These are phyloP conservation scores for Antheraea assamensis DNA, from an alignment of 2,888 invertebrate species.

Conservation along the genomic window DNA sequence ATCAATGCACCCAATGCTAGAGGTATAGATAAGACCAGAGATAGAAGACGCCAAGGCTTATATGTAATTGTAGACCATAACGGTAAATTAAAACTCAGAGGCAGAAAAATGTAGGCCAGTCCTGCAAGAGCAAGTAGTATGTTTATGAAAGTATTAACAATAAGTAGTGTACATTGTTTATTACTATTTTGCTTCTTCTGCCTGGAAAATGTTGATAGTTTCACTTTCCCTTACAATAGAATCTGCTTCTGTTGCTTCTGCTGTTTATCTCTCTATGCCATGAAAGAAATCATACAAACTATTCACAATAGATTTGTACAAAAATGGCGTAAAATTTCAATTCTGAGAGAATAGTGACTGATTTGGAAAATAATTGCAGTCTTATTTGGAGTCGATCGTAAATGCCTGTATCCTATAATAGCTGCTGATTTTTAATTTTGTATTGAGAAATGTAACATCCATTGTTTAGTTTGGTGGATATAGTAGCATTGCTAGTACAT, in stretches of 20 bases:
- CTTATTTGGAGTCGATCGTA: no score
- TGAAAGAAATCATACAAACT: background rate
- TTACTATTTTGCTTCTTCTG: background rate
- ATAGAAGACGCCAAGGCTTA: constrained; percentile 87
- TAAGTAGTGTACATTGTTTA: background rate
- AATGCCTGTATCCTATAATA: no score
- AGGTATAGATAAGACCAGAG: constrained; percentile 64
- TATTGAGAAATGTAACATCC: no score
- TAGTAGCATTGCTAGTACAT: no score
- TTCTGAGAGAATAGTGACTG: no score
- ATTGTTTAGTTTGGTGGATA: no score
- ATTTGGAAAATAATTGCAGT: no score
- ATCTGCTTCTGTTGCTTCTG: background rate
- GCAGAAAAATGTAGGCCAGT: constrained; percentile 80
- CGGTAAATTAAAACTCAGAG: constrained; percentile 65
- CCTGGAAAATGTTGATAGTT: background rate
- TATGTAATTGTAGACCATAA: constrained; percentile 71
- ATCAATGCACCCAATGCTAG: constrained; percentile 78
- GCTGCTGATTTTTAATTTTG: no score
- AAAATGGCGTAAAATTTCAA: no score
- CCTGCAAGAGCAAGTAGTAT: background rate
- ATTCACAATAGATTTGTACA: background rate
- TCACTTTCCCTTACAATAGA: background rate
- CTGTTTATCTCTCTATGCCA: background rate
- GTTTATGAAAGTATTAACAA: background rate